A percentile compares a stretch with the other conserved stretches of the same genome.
These are phyloP conservation scores for Lycia hirtaria DNA, from an alignment of 2,888 invertebrate genomes.

Conservation along the genomic window DNA sequence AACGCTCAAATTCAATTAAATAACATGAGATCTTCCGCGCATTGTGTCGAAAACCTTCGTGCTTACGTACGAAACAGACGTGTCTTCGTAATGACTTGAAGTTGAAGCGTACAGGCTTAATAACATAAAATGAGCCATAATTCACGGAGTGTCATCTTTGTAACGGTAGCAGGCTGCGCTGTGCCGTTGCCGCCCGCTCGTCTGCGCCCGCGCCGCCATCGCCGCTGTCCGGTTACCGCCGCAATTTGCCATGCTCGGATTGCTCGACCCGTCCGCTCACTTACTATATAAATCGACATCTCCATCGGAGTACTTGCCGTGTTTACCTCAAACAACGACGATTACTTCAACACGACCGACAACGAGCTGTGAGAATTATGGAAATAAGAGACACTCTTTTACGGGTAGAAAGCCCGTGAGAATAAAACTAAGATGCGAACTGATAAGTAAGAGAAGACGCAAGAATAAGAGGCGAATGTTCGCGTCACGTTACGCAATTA, in stretches of 20 bases:
- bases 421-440: slow-evolving; percentile 22
- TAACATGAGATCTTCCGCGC: slow-evolving; percentile 9
- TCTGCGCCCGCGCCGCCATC: slow-evolving; percentile 13
- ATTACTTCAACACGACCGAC: slow-evolving; percentile 10
- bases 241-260: background rate
- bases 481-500: slow-evolving; percentile 31
- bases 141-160: slow-evolving; percentile 20
- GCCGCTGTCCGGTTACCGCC: background rate
- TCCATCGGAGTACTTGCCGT: slow-evolving; percentile 7
- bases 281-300: background rate
- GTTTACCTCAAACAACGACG: background rate
- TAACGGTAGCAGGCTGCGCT: slow-evolving; percentile 32
- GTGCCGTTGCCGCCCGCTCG: slow-evolving; percentile 34
- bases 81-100: slow-evolving; percentile 5
- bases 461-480: slow-evolving; percentile 5
- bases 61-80: background rate
- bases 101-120: slow-evolving; percentile 23
- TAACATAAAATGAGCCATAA: slow-evolving; percentile 32
- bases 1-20: slow-evolving; percentile 1
- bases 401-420: slow-evolving; percentile 22
- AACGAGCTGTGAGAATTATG: slow-evolving; percentile 17
- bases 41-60: slow-evolving; percentile 15
- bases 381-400: slow-evolving; percentile 6
- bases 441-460: background rate
- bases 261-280: slow-evolving; percentile 4